Evolutionary conservation across 2,888 invertebrate genomes (phyloP).

Genomic region (Folsomia candida): DNA sequence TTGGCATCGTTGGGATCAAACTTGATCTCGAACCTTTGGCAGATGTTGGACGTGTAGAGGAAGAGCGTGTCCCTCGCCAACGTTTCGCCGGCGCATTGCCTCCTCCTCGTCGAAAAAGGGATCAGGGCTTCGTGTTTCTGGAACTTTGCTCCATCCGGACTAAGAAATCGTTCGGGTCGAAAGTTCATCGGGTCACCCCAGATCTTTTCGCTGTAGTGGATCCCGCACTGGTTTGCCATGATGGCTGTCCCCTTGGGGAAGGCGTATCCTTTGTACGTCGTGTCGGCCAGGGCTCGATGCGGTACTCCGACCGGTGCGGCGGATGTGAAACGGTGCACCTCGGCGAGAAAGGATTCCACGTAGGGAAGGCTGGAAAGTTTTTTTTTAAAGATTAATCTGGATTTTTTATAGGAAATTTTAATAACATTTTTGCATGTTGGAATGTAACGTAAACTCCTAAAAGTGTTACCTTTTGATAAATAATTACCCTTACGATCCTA

Average conservation of each 20-base stretch:
- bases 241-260: background rate
- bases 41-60: background rate
- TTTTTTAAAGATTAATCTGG: too few species aligned
- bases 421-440: too few species aligned
- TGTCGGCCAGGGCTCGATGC: background rate
- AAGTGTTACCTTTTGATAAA: too few species aligned
- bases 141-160: too few species aligned
- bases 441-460: too few species aligned
- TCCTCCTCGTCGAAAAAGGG: background rate
- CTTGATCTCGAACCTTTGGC: background rate
- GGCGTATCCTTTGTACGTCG: background rate
- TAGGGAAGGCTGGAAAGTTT: background rate
- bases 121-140: slow-evolving; percentile 3
- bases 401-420: too few species aligned
- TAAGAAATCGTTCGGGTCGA: background rate
- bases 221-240: background rate
- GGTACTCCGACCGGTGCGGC: background rate
- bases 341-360: background rate
- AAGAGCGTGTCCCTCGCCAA: slow-evolving; percentile 2
- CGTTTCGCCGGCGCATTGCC: background rate
- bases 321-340: background rate
- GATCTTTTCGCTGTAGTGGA: background rate
- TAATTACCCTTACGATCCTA: too few species aligned
- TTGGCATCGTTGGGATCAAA: background rate
- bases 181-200: slow-evolving; percentile 3